Evolutionary conservation across 2,113 vertebrate genomes (phyloP).

Genomic region (Pluvialis apricaria): DNA sequence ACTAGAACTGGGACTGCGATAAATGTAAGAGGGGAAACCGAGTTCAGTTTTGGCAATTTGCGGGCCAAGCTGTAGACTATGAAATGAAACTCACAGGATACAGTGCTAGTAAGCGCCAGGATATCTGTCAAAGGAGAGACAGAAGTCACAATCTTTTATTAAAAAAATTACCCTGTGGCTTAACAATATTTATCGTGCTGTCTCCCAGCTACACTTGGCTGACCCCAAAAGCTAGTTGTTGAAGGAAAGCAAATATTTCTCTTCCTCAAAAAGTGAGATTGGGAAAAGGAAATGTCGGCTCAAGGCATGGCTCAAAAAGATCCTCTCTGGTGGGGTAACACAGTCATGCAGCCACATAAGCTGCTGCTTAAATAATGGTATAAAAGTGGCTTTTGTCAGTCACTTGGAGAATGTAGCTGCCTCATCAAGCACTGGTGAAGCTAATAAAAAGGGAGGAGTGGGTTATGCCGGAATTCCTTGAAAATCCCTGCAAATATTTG

Average conservation of each 20-base stretch:
- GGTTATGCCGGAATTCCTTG: not conserved
- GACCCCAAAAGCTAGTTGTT: not conserved
- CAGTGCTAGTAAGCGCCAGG: not conserved
- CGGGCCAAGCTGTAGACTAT: not conserved
- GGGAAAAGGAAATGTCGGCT: not conserved
- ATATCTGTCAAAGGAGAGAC: not conserved
- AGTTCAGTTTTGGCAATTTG: not conserved
- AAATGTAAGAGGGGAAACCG: not conserved
- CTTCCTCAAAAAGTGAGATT: not conserved
- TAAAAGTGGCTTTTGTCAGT: not conserved
- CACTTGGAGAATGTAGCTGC: not conserved
- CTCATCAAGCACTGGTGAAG: not conserved
- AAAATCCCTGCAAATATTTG: slow-evolving; percentile 9
- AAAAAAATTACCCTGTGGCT: not conserved
- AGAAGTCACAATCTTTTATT: not conserved
- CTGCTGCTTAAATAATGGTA: not conserved
- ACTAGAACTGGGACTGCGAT: not conserved
- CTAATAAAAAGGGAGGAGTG: not conserved
- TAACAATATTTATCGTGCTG: not conserved
- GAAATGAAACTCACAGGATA: not conserved
- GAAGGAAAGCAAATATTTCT: not conserved
- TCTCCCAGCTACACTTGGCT: not conserved
- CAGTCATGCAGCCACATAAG: not conserved
- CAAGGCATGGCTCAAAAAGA: not conserved
- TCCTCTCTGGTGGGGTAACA: not conserved